Base-by-base conservation (phyloP, 2,888 invertebrate species). In the Dryococelus australis region DNA sequence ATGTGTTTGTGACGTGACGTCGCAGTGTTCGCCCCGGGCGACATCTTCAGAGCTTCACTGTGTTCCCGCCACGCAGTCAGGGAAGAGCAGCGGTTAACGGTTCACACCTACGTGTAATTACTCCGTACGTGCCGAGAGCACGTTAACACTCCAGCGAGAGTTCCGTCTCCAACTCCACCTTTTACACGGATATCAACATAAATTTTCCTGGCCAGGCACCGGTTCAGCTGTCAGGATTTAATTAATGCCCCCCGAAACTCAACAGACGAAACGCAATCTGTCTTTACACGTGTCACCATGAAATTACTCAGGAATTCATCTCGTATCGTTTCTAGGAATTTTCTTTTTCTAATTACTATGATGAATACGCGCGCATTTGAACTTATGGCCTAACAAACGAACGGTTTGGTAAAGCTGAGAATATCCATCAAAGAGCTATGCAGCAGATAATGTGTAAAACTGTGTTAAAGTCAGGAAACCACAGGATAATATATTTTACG, bases 101-200 rank as follows among this genome's bases (percentile, higher is more conserved):
- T 65, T n/a, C 65, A 65, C 65, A 65, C 65, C 65, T n/a, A 65
- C 65, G n/a, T n/a, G 65, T 65, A 65, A 65, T 65, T 65, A 65
- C 65, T 65, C 65, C n/a, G 65, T 65, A n/a, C 65, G 65, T 24
- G 65, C 24, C 65, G 65, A 16, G 65, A n/a, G 65, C 20, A 65
- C 10, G 47, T 16, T 47, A 47, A 47, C 47, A 16, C 47, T 3
- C 47, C 47, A 8, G 47, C 12, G n/a, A 65, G 65, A n/a, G 6
- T 20, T n/a, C 16, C 65, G 65, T 65, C 1, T n/a, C 10, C 65
- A 65, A n/a, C 24, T 24, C 65, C 65, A n/a, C 65, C 65, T 65
- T 65, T 65, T 65, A 65, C 65, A 65, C 65, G 65, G 65, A 65
- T 65, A 65, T 65, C 65, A 65, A 20, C 65, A 65, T 65, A 65